Base-by-base conservation (phyloP, 2,888 invertebrate species). In the Yponomeuta evonymella region DNA sequence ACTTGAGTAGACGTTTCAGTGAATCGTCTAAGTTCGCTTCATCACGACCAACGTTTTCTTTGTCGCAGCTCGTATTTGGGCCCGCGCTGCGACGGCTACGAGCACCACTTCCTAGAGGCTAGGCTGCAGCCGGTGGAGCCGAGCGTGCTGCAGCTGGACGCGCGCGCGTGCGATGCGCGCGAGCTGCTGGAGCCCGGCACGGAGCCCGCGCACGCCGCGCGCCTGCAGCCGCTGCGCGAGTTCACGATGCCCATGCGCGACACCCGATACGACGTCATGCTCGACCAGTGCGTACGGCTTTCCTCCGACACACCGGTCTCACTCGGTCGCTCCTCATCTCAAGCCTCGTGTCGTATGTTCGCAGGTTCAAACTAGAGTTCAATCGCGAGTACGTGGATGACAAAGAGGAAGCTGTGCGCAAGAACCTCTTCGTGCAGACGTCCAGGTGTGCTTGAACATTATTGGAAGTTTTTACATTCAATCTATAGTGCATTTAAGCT, bases 21-120 rank as follows among this genome's bases (percentile, higher is more conserved):
- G 33, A 33, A 33, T 33, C 2, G n/a, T n/a, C n/a, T n/a, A n/a
- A n/a, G n/a, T n/a, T n/a, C n/a, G 15, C 23, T 1, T 15, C 5
- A 5, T 62, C 1, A n/a, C 8, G 29, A 1, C 33, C 11, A 80
- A 89, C 89, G 76, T 91, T 90, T 78, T 76, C 82, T 1, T 87
- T 90, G 74, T 71, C 87, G 90, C 82, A 90, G 90, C 76, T 87
- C 90, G 2, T 77, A 83, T 76, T 82, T 91, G 75, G 90, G 90
- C 58, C 73, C 78, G 43, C 76, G 78, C 75, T 76, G 81, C 76
- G 91, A 91, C 76, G 78, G 81, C 43, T 88, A 89, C 80, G 80
- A 82, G 77, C 89, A 89, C 73, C 79, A 80, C 69, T 91, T 87
- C 81, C 73, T 74, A 63, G 81, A 81, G 71, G 83, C 83, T 62